Evolutionary conservation across 1,140 invertebrate species (phyloP).

Genomic region (Pseudomyrmex dendroicus): DNA sequence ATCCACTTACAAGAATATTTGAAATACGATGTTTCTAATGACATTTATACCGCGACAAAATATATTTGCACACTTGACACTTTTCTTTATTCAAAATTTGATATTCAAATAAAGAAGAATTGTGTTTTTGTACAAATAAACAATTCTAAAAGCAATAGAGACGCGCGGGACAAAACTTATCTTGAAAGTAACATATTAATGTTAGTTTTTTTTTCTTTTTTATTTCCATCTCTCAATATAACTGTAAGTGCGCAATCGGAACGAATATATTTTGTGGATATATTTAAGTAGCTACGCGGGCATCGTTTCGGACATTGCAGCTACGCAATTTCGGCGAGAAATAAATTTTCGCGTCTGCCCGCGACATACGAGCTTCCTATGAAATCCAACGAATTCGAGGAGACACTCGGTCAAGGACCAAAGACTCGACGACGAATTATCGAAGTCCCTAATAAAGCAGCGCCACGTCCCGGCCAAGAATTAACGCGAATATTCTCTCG

Average conservation of each 20-base stretch:
- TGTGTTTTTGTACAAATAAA: too few relatives aligned
- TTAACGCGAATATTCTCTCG: slow-evolving; percentile 2
- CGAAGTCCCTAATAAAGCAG: slow-evolving; percentile 50
- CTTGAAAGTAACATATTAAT: too few relatives aligned
- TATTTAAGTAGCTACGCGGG: background rate
- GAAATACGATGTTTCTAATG: background rate
- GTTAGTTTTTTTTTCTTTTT: too few relatives aligned
- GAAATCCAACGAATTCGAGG: slow-evolving; percentile 68
- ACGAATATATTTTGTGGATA: background rate
- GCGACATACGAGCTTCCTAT: slow-evolving; percentile 57
- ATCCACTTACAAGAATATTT: slow-evolving; percentile 6
- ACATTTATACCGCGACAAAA: background rate
- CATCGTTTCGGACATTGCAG: slow-evolving; percentile 12
- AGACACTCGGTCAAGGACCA: slow-evolving; percentile 69
- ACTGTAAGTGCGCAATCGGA: background rate
- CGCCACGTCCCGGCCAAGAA: slow-evolving; percentile 60
- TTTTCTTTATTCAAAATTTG: too few relatives aligned
- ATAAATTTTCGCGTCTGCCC: slow-evolving; percentile 13
- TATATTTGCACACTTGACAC: background rate
- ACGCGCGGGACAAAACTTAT: too few relatives aligned
- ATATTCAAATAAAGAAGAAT: too few relatives aligned
- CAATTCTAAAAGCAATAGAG: too few relatives aligned
- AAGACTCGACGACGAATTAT: slow-evolving; percentile 60
- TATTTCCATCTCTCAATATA: too few relatives aligned
- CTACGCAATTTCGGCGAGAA: background rate